These are phyloP conservation scores for Eurosta solidaginis DNA, from an alignment of 1,140 invertebrate genomes.

Conservation along the genomic window DNA sequence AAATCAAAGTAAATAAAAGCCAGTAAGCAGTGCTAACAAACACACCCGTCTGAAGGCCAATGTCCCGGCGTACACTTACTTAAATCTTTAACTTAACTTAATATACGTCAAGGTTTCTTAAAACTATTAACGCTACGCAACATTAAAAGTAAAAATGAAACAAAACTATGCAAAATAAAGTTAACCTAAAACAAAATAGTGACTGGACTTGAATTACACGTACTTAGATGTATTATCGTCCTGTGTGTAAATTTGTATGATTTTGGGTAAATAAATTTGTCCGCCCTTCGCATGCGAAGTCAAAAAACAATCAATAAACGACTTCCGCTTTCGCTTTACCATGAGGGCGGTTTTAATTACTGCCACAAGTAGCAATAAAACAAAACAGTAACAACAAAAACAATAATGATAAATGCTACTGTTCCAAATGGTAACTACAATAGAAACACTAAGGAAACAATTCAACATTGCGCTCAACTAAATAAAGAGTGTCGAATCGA, in stretches of 20 bases:
- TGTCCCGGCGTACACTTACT: background rate
- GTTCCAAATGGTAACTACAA: background rate
- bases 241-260: background rate
- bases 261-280: background rate
- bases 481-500: constrained; percentile 3
- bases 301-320: constrained; percentile 33
- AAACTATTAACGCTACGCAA: background rate
- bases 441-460: background rate
- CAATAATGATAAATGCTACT: background rate
- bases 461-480: background rate
- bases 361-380: constrained; percentile 5
- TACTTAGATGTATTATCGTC: background rate
- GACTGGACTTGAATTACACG: background rate
- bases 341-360: constrained; percentile 33
- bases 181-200: background rate
- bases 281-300: background rate
- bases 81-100: constrained; percentile 15
- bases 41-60: constrained; percentile 30
- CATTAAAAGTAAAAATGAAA: background rate
- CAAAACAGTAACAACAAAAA: background rate
- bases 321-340: constrained; percentile 32
- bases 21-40: background rate
- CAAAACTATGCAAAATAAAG: background rate
- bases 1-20: constrained; percentile 21
- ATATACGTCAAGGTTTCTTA: background rate